These are phyloP conservation scores for Lordiphosa andalusiaca DNA, from an alignment of 2,888 invertebrate genomes.

Conservation along the genomic window DNA sequence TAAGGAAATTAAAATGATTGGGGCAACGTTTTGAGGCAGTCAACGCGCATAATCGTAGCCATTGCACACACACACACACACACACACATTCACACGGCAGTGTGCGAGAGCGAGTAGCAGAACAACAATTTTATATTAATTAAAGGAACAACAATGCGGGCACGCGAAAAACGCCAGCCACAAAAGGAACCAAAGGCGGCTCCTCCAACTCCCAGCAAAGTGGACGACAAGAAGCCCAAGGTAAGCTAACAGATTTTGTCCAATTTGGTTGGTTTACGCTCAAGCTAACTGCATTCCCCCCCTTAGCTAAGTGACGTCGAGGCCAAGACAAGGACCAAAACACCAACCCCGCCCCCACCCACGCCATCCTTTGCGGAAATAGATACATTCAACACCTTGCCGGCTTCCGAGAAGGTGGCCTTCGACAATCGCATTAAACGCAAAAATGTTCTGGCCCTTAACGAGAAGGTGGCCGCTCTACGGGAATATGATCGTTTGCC, in stretches of 20 bases:
- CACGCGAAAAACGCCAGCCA: constrained; percentile 58
- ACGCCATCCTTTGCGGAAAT: constrained; percentile 1
- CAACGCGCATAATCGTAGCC: constrained; percentile 72
- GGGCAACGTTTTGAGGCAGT: constrained; percentile 35
- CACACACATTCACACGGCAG: constrained; percentile 17
- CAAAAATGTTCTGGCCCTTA: constrained; percentile 77
- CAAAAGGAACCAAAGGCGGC: constrained; percentile 27
- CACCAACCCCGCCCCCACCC: constrained; percentile 20
- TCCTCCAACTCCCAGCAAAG: constrained; percentile 9
- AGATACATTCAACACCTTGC: constrained; percentile 31
- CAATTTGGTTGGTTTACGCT: neutral
- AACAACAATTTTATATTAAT: constrained; percentile 1
- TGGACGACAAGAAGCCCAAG: constrained; percentile 36
- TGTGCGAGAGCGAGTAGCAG: constrained; percentile 28
- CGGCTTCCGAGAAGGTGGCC: constrained; percentile 65
- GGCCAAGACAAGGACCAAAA: constrained; percentile 14
- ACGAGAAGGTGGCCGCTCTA: constrained; percentile 78
- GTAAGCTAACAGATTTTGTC: constrained; percentile 7
- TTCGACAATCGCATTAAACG: constrained; percentile 79
- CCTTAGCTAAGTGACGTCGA: constrained; percentile 19
- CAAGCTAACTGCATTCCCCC: neutral
- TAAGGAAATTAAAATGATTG: constrained; percentile 6
- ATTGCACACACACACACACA: constrained; percentile 39
- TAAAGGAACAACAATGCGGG: constrained; percentile 48
- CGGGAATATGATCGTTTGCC: constrained; percentile 77